phyloP scores from a whole-genome alignment of 2,797 vertebrate species.

The Acomys russatus region DNA sequence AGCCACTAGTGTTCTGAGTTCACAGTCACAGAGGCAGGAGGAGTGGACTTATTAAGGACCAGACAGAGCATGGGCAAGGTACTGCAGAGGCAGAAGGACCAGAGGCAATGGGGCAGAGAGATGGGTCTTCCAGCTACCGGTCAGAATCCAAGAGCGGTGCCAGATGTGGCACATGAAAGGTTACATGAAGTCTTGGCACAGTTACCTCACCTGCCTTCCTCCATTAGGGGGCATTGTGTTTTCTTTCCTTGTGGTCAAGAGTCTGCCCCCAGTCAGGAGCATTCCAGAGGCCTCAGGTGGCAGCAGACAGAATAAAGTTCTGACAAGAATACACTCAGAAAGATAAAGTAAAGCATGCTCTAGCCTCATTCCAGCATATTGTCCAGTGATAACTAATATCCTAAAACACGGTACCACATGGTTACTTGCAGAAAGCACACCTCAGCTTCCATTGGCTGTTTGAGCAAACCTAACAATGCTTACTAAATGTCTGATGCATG shows the following conservation, averaged over 20 bases:
- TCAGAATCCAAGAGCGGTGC: background rate
- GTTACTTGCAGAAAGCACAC: background rate
- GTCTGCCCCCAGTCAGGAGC: background rate
- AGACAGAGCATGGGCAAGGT: background rate
- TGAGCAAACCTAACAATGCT: background rate
- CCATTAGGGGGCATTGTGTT: background rate
- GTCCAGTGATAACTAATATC: background rate
- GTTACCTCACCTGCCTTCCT: background rate
- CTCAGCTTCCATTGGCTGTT: background rate
- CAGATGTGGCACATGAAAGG: background rate
- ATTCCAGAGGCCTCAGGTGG: background rate
- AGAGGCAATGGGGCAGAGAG: background rate
- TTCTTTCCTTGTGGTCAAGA: conserved; percentile 3
- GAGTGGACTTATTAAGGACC: background rate
- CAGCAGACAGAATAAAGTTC: background rate
- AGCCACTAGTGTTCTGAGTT: background rate
- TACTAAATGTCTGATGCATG: background rate
- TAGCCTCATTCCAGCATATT: background rate
- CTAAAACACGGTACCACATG: background rate
- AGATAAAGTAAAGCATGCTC: background rate
- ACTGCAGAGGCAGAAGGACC: background rate
- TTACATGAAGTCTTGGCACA: background rate
- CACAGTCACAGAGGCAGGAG: background rate
- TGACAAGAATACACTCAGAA: background rate
- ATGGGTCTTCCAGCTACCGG: background rate